Conservation (phyloP, 2,113 vertebrate species). For the Cariama cristata region DNA sequence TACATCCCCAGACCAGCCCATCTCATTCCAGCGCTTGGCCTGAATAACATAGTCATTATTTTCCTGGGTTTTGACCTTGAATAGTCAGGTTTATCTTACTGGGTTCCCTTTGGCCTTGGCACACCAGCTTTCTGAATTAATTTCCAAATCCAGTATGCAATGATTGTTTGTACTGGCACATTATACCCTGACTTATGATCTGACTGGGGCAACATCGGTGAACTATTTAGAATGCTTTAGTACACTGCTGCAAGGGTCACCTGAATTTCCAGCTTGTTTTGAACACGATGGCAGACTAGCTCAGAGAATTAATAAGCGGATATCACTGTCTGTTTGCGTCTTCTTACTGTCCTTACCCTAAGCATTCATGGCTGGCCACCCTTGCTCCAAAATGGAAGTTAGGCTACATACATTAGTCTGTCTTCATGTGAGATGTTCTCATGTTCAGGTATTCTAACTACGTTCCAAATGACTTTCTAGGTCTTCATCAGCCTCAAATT, state of each 20-base stretch:
- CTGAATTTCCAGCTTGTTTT: slow-evolving; percentile 29
- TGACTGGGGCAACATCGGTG: not conserved
- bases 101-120: slow-evolving; percentile 17
- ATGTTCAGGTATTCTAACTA: not conserved
- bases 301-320: not conserved
- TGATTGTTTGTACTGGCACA: slow-evolving; percentile 59
- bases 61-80: not conserved
- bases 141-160: slow-evolving; percentile 40
- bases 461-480: not conserved
- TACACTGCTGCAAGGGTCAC: not conserved
- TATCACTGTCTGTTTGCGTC: not conserved
- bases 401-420: not conserved
- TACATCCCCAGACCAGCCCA: not conserved
- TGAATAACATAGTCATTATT: not conserved
- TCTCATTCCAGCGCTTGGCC: not conserved
- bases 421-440: not conserved
- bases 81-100: not conserved
- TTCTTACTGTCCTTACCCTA: not conserved
- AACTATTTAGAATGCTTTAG: not conserved
- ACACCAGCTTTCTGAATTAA: slow-evolving; percentile 16
- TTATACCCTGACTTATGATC: not conserved
- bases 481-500: not conserved
- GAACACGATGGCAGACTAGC: not conserved
- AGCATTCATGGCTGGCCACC: not conserved
- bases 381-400: not conserved